Base-by-base conservation (phyloP, 2,113 vertebrate species). In the Sapayoa aenigma region DNA sequence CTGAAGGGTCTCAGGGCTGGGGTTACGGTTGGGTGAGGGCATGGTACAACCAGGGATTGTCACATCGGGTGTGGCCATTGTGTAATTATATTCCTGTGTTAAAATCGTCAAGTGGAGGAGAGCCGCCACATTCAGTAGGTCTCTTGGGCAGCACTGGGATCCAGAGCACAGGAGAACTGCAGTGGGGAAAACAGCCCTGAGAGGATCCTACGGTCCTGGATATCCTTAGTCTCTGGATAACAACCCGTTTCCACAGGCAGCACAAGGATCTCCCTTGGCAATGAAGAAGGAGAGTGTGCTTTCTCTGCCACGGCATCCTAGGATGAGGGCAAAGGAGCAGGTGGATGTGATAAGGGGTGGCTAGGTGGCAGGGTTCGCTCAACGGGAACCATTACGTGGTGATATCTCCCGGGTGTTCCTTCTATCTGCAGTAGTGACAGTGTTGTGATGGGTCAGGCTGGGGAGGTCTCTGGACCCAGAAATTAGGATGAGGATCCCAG, bases 1-100 rank as follows among this genome's bases (percentile, higher is more conserved):
- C 13, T 24, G 35, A 31, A 56, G 33, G 5, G 12, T 68, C 33
- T 72, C 49, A 86, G 63, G 37, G 10, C 7, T 83, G 5, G 10
- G 6, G 6, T 4, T 50, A 12, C 65, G 20, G 6, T 19, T 2
- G 2, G 3, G 5, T 25, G 14, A 77, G 33, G 55, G 41, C 13
- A 15, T 7, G 16, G 27, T 44, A 41, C 3, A 3, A 19, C 1
- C 0, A 0, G 9, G 9, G 14, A 24, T 39, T 14, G 9, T 46
- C 39, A 68, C 7, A 42, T 50, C 68, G n/a, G 9, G 2, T 68
- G 27, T 24, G 39, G 8, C 20, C n/a, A 9, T 24, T 3, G 5
- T 6, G 25, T 27, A 49, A 41, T 67, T 67, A 15, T 5, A 1
- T 25, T 76, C 12, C 39, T 65, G 49, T 9, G 17, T 28, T 86